Percentiles rank a stretch among this genome's conserved stretches.
phyloP scores from a whole-genome alignment of 2,888 invertebrate species.

The Metacarcinus magister region DNA sequence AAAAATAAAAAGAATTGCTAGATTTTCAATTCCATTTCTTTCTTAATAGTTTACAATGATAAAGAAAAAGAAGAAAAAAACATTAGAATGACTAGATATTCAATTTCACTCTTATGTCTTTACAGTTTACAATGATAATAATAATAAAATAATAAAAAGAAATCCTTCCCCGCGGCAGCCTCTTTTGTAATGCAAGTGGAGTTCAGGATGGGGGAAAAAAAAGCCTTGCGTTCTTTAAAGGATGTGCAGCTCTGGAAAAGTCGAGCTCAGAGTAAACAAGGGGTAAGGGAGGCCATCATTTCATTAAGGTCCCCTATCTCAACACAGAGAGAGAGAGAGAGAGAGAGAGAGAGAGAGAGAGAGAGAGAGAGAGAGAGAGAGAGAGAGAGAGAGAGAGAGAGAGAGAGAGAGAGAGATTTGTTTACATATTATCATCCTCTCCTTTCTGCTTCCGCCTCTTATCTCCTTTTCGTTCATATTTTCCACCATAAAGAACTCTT shows the following conservation, averaged over 20 bases:
- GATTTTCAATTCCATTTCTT: neutral
- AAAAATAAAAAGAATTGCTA: neutral
- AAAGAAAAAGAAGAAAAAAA: too few species aligned
- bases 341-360: slow-evolving; percentile 46
- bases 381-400: slow-evolving; percentile 50
- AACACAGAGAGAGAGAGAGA: slow-evolving; percentile 38
- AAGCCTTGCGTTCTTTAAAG: neutral
- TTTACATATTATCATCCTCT: slow-evolving; percentile 17
- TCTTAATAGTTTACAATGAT: neutral
- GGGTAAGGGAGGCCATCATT: neutral
- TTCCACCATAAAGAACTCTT: neutral
- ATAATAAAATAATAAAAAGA: neutral
- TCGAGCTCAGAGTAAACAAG: neutral
- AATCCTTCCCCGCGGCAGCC: neutral
- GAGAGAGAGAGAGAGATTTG: neutral
- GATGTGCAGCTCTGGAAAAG: slow-evolving; percentile 17
- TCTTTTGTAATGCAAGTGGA: slow-evolving; percentile 40
- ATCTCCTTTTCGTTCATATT: neutral
- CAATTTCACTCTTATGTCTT: too few species aligned
- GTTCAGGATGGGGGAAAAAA: neutral
- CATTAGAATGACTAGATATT: too few species aligned
- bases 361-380: slow-evolving; percentile 47
- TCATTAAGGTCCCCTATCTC: neutral
- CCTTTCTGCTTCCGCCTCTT: neutral
- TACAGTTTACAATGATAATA: too few species aligned